Base-by-base conservation (phyloP, 2,888 invertebrate species). In the Peribatodes rhomboidaria region DNA sequence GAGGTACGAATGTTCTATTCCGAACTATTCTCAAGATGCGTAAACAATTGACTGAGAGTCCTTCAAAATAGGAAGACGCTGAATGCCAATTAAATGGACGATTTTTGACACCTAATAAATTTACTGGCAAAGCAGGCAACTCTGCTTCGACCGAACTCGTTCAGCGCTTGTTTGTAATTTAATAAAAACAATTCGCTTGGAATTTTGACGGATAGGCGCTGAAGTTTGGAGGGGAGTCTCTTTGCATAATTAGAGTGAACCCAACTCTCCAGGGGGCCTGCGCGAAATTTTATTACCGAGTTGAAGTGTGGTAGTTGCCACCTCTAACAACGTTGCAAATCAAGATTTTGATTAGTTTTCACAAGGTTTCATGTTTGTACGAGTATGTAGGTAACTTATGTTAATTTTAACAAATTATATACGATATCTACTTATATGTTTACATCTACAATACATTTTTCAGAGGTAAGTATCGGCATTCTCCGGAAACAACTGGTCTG, bases 191-290 rank as follows among this genome's bases (percentile, higher is more conserved):
- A 65, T 65, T 65, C 60, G 57, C 64, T 77, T 76, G 75, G 82
- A 85, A 83, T 84, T 81, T 71, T 80, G 83, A 80, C 79, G 79
- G 82, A 81, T 81, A 81, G 81, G 75, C 77, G 76, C 75, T 82
- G 80, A 85, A 89, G 81, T 88, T 85, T 78, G 76, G 79, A 86
- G 78, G 65, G 69, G 47, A 75, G 69, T 81, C 81, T 80, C 67
- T 90, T 89, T 88, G 85, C 89, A 90, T 90, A 91, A 90, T 89
- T 89, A 81, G 79, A 56, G 50, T 35, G 60, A 79, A 76, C 78
- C 58, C 59, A 70, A 62, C 65, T 68, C 60, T 64, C 66, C 53
- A 58, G 68, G 67, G 68, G 68, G 71, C 61, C 61, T 53, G 61
- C 46, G 50, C 61, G 61, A 72, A 75, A 75, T 75, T 72, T 67